These are phyloP conservation scores for Epirrhoe alternata DNA, from an alignment of 2,888 invertebrate species.

Conservation along the genomic window DNA sequence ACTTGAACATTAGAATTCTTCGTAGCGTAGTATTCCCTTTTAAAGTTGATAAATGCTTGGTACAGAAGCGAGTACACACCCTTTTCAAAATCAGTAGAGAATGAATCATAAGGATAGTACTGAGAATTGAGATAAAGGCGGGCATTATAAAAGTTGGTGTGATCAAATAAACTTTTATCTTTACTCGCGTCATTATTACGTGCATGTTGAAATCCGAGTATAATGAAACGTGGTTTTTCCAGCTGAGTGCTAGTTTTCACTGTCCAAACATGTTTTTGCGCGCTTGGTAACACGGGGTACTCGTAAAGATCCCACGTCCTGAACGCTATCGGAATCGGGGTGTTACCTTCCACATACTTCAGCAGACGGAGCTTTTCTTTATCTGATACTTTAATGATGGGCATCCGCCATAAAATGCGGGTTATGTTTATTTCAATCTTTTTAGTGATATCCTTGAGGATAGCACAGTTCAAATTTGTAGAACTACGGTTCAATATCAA, in stretches of 20 bases:
- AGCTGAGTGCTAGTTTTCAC: slow-evolving; percentile 54
- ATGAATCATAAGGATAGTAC: background rate
- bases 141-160: slow-evolving; percentile 42
- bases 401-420: slow-evolving; percentile 32
- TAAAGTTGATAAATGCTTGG: background rate
- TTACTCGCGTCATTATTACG: slow-evolving; percentile 48
- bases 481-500: slow-evolving; percentile 50
- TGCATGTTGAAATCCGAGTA: slow-evolving; percentile 61
- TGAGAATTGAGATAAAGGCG: background rate
- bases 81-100: background rate
- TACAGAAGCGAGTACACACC: background rate
- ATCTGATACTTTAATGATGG: slow-evolving; percentile 37
- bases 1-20: background rate
- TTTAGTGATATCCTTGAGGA: background rate
- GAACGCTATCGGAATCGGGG: slow-evolving; percentile 45
- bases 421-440: slow-evolving; percentile 35
- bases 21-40: background rate
- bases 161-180: slow-evolving; percentile 44
- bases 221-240: slow-evolving; percentile 60
- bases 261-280: slow-evolving; percentile 49
- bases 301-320: slow-evolving; percentile 53
- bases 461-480: slow-evolving; percentile 35
- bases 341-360: slow-evolving; percentile 43
- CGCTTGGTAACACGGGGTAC: slow-evolving; percentile 55
- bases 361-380: slow-evolving; percentile 23